These are phyloP conservation scores for Tylochromis polylepis DNA, from an alignment of 2,113 vertebrate species.

Conservation along the genomic window DNA sequence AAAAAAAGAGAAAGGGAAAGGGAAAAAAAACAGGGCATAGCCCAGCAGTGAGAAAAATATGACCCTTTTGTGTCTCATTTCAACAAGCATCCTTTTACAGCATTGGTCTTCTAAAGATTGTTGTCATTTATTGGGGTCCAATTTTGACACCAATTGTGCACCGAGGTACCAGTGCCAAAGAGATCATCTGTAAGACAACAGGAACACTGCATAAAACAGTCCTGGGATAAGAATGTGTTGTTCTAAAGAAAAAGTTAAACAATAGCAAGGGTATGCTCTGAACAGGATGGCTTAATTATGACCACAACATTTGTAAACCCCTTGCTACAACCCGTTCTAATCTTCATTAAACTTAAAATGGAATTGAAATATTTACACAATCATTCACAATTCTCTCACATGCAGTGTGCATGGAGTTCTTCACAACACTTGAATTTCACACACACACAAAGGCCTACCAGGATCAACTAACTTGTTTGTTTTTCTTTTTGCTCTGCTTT, in stretches of 20 bases:
- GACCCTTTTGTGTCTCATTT: neutral
- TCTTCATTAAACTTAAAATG: neutral
- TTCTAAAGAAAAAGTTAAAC: neutral
- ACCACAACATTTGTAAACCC: neutral
- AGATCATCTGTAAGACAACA: neutral
- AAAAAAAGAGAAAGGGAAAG: neutral
- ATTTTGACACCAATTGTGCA: neutral
- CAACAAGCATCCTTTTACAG: neutral
- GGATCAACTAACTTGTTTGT: neutral
- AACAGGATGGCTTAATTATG: neutral
- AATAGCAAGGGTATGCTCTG: neutral
- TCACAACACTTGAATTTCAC: neutral
- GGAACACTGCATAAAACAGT: neutral
- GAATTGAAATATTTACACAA: neutral
- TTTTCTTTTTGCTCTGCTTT: neutral
- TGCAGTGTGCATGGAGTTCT: neutral
- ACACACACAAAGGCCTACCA: neutral
- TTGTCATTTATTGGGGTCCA: neutral
- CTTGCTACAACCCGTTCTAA: neutral
- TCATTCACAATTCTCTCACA: neutral
- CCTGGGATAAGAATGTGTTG: neutral
- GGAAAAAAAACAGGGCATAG: neutral
- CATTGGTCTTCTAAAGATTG: neutral
- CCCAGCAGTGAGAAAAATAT: neutral
- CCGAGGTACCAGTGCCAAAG: neutral